Evolutionary conservation across 2,797 vertebrate species (phyloP).

Genomic region (Amphiprion clarkii): DNA sequence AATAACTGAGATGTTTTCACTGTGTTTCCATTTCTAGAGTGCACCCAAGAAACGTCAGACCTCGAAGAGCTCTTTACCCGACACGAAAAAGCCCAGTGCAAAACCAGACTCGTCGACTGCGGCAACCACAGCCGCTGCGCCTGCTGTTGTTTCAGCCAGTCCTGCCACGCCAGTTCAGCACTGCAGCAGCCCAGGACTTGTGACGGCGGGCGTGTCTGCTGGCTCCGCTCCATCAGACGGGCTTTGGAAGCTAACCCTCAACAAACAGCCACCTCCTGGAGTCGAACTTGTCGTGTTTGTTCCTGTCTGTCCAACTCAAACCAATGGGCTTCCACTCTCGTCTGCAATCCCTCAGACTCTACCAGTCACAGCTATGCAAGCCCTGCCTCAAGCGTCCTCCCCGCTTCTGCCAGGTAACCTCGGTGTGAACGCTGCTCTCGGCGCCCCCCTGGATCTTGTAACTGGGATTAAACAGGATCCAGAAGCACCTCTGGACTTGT

Average conservation of each 20-base stretch:
- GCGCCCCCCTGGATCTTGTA: slow-evolving; percentile 39
- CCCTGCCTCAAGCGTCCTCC: slow-evolving; percentile 11
- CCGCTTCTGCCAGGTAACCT: neutral
- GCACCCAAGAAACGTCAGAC: slow-evolving; percentile 55
- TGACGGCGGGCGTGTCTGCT: neutral
- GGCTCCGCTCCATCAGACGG: slow-evolving; percentile 37
- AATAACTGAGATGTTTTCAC: slow-evolving; percentile 20
- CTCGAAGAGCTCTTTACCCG: slow-evolving; percentile 28
- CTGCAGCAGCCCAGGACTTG: neutral
- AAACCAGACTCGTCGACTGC: slow-evolving; percentile 4
- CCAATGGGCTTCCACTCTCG: slow-evolving; percentile 19
- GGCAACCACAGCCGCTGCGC: neutral
- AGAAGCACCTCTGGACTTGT: slow-evolving; percentile 75
- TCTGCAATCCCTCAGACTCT: slow-evolving; percentile 19
- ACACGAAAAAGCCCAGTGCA: neutral
- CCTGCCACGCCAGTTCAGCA: slow-evolving; percentile 12
- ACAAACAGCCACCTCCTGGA: slow-evolving; percentile 73
- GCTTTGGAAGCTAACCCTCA: slow-evolving; percentile 76
- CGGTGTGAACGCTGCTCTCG: neutral
- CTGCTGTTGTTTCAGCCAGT: neutral
- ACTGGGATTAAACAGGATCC: slow-evolving; percentile 11
- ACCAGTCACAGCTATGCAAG: slow-evolving; percentile 22
- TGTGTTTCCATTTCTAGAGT: slow-evolving; percentile 51
- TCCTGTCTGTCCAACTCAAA: slow-evolving; percentile 59
- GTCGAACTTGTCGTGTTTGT: slow-evolving; percentile 79